A percentile compares a stretch with the other conserved stretches of the same genome.
Conservation (phyloP, 2,888 invertebrate genomes). For the Myathropa florea region DNA sequence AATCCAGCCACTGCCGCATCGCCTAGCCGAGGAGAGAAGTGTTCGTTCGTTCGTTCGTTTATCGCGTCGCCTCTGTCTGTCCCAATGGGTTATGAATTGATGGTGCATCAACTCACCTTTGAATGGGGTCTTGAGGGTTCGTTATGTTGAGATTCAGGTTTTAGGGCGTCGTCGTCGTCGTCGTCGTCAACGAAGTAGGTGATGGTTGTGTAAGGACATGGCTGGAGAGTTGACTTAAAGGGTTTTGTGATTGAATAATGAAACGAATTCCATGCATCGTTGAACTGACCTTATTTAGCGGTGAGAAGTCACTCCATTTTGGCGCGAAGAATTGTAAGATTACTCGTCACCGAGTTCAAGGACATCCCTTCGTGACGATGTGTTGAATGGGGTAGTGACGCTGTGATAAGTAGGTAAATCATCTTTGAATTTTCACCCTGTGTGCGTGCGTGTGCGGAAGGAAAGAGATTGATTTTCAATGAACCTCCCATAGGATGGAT, state of each 20-base stretch:
- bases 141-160: conserved; percentile 5
- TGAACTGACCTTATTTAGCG: neutral
- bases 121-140: conserved; percentile 29
- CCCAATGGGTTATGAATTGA: conserved; percentile 34
- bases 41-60: neutral
- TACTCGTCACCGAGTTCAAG: neutral
- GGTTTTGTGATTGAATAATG: conserved; percentile 46
- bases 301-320: neutral
- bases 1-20: conserved; percentile 41
- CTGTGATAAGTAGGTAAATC: neutral
- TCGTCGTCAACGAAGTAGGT: conserved; percentile 37
- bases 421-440: neutral
- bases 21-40: conserved; percentile 21
- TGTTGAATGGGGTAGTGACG: neutral
- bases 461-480: conserved; percentile 33
- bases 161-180: conserved; percentile 54
- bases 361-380: neutral
- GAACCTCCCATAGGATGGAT: neutral
- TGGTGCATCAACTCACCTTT: conserved; percentile 39
- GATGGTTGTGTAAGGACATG: conserved; percentile 2
- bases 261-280: conserved; percentile 26
- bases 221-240: conserved; percentile 19
- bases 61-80: conserved; percentile 2
- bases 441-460: neutral
- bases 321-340: neutral